Evolutionary conservation across 2,888 invertebrate species (phyloP).

Genomic region (Pyrgus malvae): DNA sequence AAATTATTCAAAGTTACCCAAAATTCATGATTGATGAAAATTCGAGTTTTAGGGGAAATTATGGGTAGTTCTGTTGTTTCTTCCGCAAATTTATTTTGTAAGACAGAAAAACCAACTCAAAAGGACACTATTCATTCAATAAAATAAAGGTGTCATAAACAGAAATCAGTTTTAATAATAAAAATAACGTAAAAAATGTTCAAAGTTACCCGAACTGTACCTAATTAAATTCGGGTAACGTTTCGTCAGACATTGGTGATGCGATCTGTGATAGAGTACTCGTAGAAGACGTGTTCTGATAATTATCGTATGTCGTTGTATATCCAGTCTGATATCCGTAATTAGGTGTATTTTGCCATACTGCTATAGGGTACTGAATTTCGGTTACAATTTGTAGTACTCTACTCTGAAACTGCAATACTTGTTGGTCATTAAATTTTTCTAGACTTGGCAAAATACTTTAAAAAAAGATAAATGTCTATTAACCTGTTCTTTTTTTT

Average conservation of each 20-base stretch:
- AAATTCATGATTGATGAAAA: too few species aligned
- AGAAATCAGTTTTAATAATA: too few species aligned
- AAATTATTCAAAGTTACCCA: too few species aligned
- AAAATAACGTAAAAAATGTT: too few species aligned
- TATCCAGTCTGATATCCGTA: slow-evolving; percentile 24
- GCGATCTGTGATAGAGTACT: slow-evolving; percentile 17
- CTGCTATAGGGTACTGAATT: slow-evolving; percentile 17
- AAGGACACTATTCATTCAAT: too few species aligned
- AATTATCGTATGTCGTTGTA: slow-evolving; percentile 20
- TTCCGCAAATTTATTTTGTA: too few species aligned
- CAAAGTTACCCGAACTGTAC: too few species aligned
- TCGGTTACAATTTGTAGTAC: slow-evolving; percentile 20
- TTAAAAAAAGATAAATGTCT: slow-evolving; percentile 11
- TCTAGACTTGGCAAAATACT: too few species aligned
- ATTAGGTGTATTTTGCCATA: slow-evolving; percentile 22
- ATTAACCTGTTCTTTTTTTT: slow-evolving; percentile 16
- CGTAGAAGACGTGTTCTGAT: slow-evolving; percentile 20
- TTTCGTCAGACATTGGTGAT: slow-evolving; percentile 7
- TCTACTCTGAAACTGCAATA: slow-evolving; percentile 17
- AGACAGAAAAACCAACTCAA: too few species aligned
- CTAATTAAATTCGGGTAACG: slow-evolving; percentile 7
- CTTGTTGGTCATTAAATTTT: slow-evolving; percentile 13
- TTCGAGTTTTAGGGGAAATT: too few species aligned
- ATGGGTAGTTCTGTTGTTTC: too few species aligned
- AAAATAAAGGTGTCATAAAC: too few species aligned